Evolutionary conservation across 2,113 vertebrate genomes (phyloP).

Genomic region (Typhlomys cinereus): DNA sequence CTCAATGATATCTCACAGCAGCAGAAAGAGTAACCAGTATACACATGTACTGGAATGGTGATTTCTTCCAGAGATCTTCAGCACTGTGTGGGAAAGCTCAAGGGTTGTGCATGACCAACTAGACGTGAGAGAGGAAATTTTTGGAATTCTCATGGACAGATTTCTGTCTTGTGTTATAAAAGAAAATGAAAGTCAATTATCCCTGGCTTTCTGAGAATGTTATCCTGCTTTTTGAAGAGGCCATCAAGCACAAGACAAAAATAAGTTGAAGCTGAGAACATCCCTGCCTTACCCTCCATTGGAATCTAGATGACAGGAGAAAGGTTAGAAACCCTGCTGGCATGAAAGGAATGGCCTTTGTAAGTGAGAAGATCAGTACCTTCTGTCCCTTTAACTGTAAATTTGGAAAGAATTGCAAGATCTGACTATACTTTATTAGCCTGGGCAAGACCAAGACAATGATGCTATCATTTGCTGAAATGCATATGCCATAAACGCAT

Average conservation of each 20-base stretch:
- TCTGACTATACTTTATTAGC: neutral
- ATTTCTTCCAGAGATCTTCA: neutral
- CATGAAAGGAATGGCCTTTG: neutral
- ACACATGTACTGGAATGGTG: neutral
- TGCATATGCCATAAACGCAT: neutral
- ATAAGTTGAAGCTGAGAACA: neutral
- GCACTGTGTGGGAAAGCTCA: neutral
- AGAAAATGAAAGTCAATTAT: neutral
- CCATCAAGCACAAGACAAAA: neutral
- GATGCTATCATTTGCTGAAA: neutral
- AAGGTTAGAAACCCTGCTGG: neutral
- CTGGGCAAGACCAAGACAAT: neutral
- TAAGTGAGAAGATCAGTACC: neutral
- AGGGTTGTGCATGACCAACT: neutral
- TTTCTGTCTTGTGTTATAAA: slow-evolving; percentile 15
- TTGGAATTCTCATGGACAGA: neutral
- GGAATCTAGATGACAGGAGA: neutral
- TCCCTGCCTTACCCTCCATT: neutral
- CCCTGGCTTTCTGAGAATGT: neutral
- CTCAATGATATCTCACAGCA: no score
- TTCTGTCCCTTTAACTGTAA: neutral
- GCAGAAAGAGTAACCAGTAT: no score
- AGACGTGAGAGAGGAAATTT: neutral
- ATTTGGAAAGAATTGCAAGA: neutral
- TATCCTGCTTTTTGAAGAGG: neutral